Evolutionary conservation across 23 tunicate species (phyloP).

Genomic region (Styela plicata): DNA sequence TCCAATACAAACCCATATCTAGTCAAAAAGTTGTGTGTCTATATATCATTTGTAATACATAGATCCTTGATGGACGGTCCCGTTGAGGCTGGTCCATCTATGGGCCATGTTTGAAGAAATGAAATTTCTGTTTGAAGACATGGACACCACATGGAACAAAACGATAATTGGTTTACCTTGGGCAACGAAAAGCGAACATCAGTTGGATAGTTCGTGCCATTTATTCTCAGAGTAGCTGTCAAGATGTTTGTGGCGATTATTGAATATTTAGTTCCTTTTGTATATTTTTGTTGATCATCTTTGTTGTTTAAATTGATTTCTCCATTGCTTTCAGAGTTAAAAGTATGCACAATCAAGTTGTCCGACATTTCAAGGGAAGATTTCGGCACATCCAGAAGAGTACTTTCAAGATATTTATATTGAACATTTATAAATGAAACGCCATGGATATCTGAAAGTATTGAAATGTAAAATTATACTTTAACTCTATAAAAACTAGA

Average conservation of each 20-base stretch:
- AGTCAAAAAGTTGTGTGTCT: too few relatives aligned
- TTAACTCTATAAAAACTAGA: too few relatives aligned
- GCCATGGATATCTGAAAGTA: neutral
- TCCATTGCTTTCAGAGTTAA: neutral
- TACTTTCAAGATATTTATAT: neutral
- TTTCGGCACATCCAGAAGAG: neutral
- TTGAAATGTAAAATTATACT: too few relatives aligned
- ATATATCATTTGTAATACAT: too few relatives aligned
- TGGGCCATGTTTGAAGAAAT: too few relatives aligned
- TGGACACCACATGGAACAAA: neutral
- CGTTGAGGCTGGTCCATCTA: too few relatives aligned
- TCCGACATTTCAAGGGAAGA: neutral
- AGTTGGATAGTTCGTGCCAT: constrained; percentile 27
- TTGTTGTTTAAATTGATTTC: neutral
- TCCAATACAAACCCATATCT: too few relatives aligned
- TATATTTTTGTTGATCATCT: neutral
- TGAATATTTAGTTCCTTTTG: neutral
- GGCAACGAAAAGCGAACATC: constrained; percentile 1
- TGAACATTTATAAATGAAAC: neutral
- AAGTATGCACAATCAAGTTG: neutral
- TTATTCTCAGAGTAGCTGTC: constrained; percentile 21
- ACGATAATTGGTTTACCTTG: neutral
- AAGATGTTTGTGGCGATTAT: neutral
- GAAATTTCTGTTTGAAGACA: too few relatives aligned
- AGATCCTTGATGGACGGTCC: too few relatives aligned